phyloP scores from a whole-genome alignment of 2,113 vertebrate species.

The Halcyon malimbica region DNA sequence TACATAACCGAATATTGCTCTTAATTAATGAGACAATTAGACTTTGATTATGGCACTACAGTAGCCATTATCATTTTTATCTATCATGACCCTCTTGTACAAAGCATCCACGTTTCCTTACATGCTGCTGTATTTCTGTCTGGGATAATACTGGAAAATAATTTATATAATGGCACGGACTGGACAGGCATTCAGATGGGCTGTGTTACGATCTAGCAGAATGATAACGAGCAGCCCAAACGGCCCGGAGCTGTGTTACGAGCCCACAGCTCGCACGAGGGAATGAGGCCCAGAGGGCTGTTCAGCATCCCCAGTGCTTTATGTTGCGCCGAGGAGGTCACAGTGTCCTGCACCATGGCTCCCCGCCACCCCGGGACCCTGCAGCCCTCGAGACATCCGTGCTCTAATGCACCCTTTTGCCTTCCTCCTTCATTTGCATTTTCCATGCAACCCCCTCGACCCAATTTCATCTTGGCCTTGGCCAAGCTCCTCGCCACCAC shows the following conservation, averaged over 20 bases:
- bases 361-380: fast-evolving
- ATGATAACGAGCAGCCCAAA: neutral
- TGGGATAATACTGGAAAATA: constrained; percentile 46
- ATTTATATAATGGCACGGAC: constrained; percentile 22
- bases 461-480: neutral
- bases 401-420: fast-evolving
- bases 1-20: constrained; percentile 55
- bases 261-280: neutral
- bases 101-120: neutral
- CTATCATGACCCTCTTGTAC: constrained; percentile 41
- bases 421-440: neutral
- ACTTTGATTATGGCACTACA: constrained; percentile 63
- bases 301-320: neutral
- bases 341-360: fast-evolving
- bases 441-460: neutral
- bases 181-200: neutral
- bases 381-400: fast-evolving
- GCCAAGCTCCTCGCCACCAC: neutral
- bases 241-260: neutral
- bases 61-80: constrained; percentile 47
- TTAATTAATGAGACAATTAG: constrained; percentile 73
- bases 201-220: neutral
- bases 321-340: neutral
- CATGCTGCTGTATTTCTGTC: neutral
- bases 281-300: neutral